A percentile compares a stretch with the other conserved stretches of the same genome.
These are phyloP conservation scores for Thyatira batis DNA, from an alignment of 2,888 invertebrate species.

Conservation along the genomic window DNA sequence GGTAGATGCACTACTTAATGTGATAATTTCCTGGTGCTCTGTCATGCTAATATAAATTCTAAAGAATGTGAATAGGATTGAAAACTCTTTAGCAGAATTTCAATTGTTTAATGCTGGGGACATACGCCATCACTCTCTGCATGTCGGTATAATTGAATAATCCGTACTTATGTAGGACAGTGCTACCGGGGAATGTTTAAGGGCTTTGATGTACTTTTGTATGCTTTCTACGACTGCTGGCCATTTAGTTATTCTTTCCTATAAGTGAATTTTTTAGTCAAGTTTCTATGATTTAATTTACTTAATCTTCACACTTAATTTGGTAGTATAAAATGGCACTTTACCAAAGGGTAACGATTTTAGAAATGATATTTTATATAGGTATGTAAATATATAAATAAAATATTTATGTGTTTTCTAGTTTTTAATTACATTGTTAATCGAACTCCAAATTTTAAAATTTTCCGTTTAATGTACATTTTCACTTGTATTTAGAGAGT, in stretches of 20 bases:
- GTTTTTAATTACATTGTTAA: too few species aligned
- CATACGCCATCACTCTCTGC: background rate
- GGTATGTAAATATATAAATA: too few species aligned
- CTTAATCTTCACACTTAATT: too few species aligned
- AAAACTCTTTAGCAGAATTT: background rate
- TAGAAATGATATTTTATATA: too few species aligned
- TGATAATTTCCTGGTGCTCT: background rate
- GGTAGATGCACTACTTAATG: background rate
- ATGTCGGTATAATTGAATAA: constrained; percentile 34
- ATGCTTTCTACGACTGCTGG: background rate
- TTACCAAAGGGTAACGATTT: too few species aligned
- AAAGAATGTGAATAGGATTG: background rate
- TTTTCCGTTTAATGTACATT: too few species aligned
- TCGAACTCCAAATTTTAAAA: too few species aligned
- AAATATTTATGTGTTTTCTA: too few species aligned
- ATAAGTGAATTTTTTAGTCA: background rate
- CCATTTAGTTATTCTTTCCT: too few species aligned
- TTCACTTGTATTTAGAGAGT: background rate
- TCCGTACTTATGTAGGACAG: constrained; percentile 36
- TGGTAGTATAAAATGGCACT: too few species aligned
- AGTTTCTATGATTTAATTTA: too few species aligned
- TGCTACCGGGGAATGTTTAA: constrained; percentile 27
- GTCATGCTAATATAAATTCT: background rate
- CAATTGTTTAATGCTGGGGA: background rate
- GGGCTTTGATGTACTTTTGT: background rate